Conservation (phyloP, 2,888 invertebrate species). For the Chymomyza fuscimana region DNA sequence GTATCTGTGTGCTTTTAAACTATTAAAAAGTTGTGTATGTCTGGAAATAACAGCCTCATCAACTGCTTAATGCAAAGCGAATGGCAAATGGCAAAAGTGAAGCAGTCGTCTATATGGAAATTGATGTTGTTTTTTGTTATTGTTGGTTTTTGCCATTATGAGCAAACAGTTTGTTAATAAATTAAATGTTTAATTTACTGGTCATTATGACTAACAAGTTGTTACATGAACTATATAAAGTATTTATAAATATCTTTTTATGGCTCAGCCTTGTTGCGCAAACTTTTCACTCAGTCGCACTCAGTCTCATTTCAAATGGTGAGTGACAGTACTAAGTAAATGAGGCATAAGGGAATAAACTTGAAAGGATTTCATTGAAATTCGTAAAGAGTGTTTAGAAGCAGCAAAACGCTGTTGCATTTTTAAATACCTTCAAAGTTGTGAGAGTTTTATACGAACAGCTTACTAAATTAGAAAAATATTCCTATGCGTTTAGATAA, state of each 20-base stretch:
- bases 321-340: not conserved
- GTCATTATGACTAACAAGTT: constrained; percentile 63
- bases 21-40: constrained; percentile 66
- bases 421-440: too few relatives aligned
- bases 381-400: not conserved
- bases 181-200: constrained; percentile 71
- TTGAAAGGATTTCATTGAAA: not conserved
- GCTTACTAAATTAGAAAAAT: too few relatives aligned
- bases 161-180: constrained; percentile 65
- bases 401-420: not conserved
- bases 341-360: not conserved
- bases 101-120: constrained; percentile 1
- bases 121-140: constrained; percentile 3
- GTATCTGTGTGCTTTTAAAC: constrained; percentile 53
- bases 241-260: not conserved
- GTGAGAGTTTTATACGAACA: too few relatives aligned
- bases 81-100: constrained; percentile 14
- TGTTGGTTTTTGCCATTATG: constrained; percentile 25
- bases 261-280: not conserved
- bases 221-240: constrained; percentile 14
- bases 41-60: constrained; percentile 42
- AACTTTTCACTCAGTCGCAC: not conserved
- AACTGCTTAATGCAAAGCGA: constrained; percentile 39
- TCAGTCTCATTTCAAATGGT: not conserved
- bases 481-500: too few relatives aligned